Evolutionary conservation across 2,888 invertebrate genomes (phyloP), one percentile per base, ranked within the genome.

Genomic region (Drosophila koepferae): DNA sequence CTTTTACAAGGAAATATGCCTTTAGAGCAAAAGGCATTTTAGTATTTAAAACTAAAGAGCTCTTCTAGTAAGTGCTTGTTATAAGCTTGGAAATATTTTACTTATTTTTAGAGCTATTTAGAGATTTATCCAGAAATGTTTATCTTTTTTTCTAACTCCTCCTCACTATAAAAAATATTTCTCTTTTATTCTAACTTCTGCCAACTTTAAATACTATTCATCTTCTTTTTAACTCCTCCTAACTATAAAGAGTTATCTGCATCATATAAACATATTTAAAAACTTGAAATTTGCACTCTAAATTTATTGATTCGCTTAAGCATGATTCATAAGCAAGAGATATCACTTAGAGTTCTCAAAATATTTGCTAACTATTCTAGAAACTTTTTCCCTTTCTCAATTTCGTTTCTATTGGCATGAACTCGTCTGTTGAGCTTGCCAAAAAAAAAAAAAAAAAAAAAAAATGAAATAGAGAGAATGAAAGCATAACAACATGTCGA

Each of bases 341-440:
- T 14, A 38, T 38, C 38, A 40, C 7, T 16, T 7, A 16, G 5
- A 5, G 38, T 6, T 14, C 38, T 38, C 14, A 10, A 10, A 10
- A 16, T 16, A 20, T 20, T 44, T 20, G 12, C 7, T 23, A 3
- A 9, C 2, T 16, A 1, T 20, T 43, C 10, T 20, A 20, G 6
- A 6, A 31, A 12, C 5, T 46, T 44, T 44, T 20, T 20, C 23
- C 23, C 18, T 18, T 18, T n/a, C n/a, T n/a, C n/a, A 18, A 36
- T 36, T 23, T 23, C 54, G 38, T 6, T 38, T 74, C 78, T 80
- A 80, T 34, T 9, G 2, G 1, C 2, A 1, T 59, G 73, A 58
- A 38, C 77, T 43, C 14, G 61, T 34, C 61, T 80, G 80, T 80
- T 18, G 2, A 6, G n/a, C n/a, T n/a, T 23, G 16, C 9, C 34